Conservation (phyloP, 2,797 vertebrate species). For the Periophthalmus magnuspinnatus region DNA sequence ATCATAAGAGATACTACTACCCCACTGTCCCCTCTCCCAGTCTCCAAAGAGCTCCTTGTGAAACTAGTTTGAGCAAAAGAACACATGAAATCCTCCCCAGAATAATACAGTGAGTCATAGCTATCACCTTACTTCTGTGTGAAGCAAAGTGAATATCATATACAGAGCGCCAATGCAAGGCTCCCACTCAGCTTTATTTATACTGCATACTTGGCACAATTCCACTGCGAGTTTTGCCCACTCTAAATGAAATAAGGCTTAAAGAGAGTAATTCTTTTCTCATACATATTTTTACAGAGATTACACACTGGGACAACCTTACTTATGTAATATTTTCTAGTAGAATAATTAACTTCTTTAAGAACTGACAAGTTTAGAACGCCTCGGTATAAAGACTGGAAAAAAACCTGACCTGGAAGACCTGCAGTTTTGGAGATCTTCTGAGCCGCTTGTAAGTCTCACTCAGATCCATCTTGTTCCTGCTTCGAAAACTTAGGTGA, state of each 20-base stretch:
- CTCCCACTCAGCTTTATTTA: slow-evolving; percentile 73
- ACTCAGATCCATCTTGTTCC: too few relatives aligned
- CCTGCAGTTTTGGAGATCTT: too few relatives aligned
- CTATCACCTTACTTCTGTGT: slow-evolving; percentile 65
- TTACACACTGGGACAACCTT: not conserved
- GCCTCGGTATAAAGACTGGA: too few relatives aligned
- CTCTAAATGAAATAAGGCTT: slow-evolving; percentile 32
- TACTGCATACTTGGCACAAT: slow-evolving; percentile 59
- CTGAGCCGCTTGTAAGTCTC: too few relatives aligned
- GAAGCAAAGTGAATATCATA: slow-evolving; percentile 68
- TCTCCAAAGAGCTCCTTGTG: slow-evolving; percentile 41
- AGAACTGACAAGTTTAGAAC: not conserved
- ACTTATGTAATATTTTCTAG: not conserved
- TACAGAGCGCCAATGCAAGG: slow-evolving; percentile 57
- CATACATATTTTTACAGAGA: slow-evolving; percentile 25
- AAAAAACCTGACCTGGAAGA: too few relatives aligned
- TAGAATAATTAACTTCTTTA: not conserved
- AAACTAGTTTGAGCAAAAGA: slow-evolving; percentile 55
- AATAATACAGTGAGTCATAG: slow-evolving; percentile 73
- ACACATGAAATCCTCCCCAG: slow-evolving; percentile 62
- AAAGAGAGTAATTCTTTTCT: slow-evolving; percentile 35
- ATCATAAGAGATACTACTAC: slow-evolving; percentile 63
- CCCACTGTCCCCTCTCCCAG: slow-evolving; percentile 6
- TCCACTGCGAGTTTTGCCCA: slow-evolving; percentile 45
- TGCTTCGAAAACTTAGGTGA: too few relatives aligned